Evolutionary conservation across 2,888 invertebrate genomes (phyloP).

Genomic region (Metopia argyrocephala): DNA sequence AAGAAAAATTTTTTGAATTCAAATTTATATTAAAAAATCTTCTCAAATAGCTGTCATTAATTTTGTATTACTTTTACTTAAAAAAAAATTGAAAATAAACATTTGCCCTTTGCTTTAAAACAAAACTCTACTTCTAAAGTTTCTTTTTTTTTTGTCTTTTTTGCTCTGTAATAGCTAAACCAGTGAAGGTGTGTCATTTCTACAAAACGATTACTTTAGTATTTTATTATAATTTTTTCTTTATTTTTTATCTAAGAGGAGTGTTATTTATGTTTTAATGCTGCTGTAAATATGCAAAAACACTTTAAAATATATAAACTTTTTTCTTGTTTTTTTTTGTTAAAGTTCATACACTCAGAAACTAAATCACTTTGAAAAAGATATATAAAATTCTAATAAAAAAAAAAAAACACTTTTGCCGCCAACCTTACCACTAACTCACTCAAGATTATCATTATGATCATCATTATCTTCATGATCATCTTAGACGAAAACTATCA

Average conservation of each 20-base stretch:
- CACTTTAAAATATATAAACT: not conserved
- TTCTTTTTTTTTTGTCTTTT: too few species aligned
- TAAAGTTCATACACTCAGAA: constrained; percentile 54
- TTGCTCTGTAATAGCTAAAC: too few species aligned
- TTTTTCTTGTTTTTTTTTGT: constrained; percentile 28
- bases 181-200: constrained; percentile 61
- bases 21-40: not conserved
- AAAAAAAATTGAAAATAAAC: not conserved
- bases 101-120: too few species aligned
- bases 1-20: not conserved
- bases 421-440: not conserved
- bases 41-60: constrained; percentile 37
- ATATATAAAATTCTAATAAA: too few species aligned
- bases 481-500: not conserved
- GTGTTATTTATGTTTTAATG: constrained; percentile 50
- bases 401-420: constrained; percentile 26
- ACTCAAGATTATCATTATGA: too few species aligned
- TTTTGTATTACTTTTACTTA: constrained; percentile 21
- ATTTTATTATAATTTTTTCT: constrained; percentile 1
- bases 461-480: constrained; percentile 32
- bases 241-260: constrained; percentile 36
- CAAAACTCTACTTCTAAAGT: too few species aligned
- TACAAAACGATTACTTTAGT: not conserved
- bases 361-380: constrained; percentile 37
- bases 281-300: constrained; percentile 54